Evolutionary conservation across 2,797 vertebrate genomes (phyloP).

Genomic region (Gadopsis bispinosus): DNA sequence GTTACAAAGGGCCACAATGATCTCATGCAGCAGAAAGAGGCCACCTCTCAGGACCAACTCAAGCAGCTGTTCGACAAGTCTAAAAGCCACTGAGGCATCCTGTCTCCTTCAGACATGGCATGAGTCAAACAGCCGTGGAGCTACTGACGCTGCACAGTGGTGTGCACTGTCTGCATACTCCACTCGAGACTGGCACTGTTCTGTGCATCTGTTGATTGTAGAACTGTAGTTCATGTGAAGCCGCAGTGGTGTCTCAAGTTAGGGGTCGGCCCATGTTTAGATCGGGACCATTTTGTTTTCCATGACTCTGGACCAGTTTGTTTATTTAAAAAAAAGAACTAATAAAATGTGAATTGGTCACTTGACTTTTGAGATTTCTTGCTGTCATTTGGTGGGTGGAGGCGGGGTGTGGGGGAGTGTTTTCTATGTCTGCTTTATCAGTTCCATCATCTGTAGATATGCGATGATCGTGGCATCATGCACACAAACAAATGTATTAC

Average conservation of each 20-base stretch:
- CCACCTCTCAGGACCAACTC: conserved; percentile 91
- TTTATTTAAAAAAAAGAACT: conserved; percentile 59
- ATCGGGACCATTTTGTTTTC: conserved; percentile 58
- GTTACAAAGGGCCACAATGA: conserved; percentile 92
- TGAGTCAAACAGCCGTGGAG: conserved; percentile 24
- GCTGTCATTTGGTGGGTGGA: background rate
- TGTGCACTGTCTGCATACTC: conserved; percentile 14
- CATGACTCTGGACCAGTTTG: conserved; percentile 66
- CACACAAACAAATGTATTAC: background rate
- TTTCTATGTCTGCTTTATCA: background rate
- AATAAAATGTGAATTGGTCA: conserved; percentile 62
- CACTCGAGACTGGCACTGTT: conserved; percentile 40
- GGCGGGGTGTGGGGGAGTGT: no score
- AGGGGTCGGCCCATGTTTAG: conserved; percentile 31
- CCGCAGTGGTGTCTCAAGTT: conserved; percentile 33
- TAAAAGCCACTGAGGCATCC: conserved; percentile 70
- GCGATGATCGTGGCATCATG: background rate
- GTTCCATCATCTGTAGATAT: conserved; percentile 1
- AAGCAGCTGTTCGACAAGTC: conserved; percentile 90
- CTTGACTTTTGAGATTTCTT: conserved; percentile 38
- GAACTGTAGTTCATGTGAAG: conserved; percentile 33
- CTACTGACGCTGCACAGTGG: conserved; percentile 15
- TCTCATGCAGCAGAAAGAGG: conserved; percentile 96
- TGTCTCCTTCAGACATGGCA: conserved; percentile 5
- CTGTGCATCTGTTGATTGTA: conserved; percentile 37